A percentile compares a stretch with the other conserved stretches of the same genome.
Evolutionary conservation across 2,113 vertebrate species (phyloP).

Genomic region (Antigone vipio): DNA sequence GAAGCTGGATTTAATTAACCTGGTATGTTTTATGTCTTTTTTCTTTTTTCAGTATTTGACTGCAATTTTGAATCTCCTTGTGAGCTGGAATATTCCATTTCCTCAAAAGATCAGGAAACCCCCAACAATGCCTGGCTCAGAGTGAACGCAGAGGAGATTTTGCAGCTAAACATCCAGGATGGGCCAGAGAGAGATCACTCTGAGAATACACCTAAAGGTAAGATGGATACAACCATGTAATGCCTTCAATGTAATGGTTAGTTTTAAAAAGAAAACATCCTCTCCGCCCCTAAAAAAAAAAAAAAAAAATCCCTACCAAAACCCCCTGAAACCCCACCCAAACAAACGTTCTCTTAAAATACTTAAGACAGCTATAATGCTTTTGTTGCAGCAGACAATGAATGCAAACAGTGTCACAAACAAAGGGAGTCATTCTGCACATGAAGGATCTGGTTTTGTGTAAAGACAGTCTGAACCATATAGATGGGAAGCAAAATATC

Average conservation of each 20-base stretch:
- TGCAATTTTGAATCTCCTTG: constrained; percentile 81
- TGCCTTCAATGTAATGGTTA: background rate
- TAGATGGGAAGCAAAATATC: background rate
- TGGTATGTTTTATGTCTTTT: background rate
- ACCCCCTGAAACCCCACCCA: rapidly evolving
- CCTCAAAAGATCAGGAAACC: constrained; percentile 31
- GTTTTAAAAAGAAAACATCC: background rate
- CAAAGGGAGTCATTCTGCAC: background rate
- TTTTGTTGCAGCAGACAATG: background rate
- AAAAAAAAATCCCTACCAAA: background rate
- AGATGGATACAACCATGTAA: background rate
- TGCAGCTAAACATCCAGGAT: constrained; percentile 44
- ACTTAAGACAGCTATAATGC: background rate
- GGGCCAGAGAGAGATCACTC: constrained; percentile 66
- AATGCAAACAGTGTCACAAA: background rate
- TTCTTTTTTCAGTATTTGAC: constrained; percentile 74
- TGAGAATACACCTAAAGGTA: constrained; percentile 75
- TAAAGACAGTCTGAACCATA: background rate
- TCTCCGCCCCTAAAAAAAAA: rapidly evolving
- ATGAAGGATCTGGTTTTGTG: background rate
- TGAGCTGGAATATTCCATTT: constrained; percentile 76
- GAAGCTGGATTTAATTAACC: background rate
- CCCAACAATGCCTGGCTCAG: constrained; percentile 69
- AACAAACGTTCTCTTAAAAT: background rate
- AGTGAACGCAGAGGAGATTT: constrained; percentile 69